phyloP scores from a whole-genome alignment of 35 echinoderm and acorn worm genomes.

The Amphiura filiformis region DNA sequence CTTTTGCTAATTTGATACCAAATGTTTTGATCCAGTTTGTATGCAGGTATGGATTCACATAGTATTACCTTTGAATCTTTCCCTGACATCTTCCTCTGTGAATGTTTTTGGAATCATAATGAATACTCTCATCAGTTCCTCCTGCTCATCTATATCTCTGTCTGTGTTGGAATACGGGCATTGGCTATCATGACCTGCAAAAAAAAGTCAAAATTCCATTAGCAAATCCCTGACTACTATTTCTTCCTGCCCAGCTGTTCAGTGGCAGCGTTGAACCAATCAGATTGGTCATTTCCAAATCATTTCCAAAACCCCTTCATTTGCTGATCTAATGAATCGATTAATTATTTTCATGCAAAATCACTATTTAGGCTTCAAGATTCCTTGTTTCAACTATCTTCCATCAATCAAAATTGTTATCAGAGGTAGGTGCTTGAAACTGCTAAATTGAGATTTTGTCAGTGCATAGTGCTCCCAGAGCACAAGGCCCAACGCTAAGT shows the following conservation, averaged over 20 bases:
- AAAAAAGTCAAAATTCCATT: no score
- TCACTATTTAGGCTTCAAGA: no score
- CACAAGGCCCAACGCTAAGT: no score
- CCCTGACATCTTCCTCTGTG: conserved; percentile 62
- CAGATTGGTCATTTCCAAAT: not conserved
- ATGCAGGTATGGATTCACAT: no score
- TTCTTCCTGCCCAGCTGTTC: not conserved
- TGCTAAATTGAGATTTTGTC: no score
- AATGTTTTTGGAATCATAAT: conserved; percentile 77
- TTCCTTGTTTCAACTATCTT: not conserved
- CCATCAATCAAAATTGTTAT: no score
- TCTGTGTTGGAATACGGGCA: conserved; percentile 65
- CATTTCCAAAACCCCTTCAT: not conserved
- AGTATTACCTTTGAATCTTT: conserved; percentile 88
- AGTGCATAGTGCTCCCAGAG: no score
- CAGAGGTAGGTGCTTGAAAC: no score
- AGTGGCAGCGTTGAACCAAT: not conserved
- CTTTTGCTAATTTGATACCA: not conserved
- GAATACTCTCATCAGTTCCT: conserved; percentile 90
- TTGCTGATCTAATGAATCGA: no score
- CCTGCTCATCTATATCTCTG: conserved; percentile 86
- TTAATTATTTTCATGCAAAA: no score
- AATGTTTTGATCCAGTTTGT: no score
- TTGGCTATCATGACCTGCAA: conserved; percentile 89
- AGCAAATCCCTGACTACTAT: not conserved